Evolutionary conservation across 2,113 vertebrate genomes (phyloP).

Genomic region (Macrotus californicus): DNA sequence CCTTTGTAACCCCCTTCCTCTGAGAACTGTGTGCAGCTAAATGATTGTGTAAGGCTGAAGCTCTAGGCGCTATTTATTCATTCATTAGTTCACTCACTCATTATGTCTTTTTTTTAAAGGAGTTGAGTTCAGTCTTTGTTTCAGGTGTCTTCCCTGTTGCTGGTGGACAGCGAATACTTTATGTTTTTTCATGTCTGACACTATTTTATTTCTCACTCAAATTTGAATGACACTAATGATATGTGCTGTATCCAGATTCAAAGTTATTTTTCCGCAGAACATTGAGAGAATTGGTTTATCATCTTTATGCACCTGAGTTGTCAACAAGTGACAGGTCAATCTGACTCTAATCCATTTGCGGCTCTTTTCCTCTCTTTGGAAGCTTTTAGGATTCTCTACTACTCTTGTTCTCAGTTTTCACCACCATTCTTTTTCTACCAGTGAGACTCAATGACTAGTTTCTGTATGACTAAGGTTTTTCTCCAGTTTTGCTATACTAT

Average conservation of each 20-base stretch:
- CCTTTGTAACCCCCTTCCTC: background rate
- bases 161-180: background rate
- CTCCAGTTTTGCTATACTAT: background rate
- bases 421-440: background rate
- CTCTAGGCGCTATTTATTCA: background rate
- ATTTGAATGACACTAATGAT: background rate
- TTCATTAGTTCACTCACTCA: background rate
- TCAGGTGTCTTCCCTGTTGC: background rate
- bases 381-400: background rate
- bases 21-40: background rate
- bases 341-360: background rate
- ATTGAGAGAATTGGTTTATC: background rate
- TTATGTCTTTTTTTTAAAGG: background rate
- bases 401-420: background rate
- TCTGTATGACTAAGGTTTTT: background rate
- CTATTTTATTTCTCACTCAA: background rate
- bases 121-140: background rate
- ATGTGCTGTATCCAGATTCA: background rate
- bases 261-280: constrained; percentile 5
- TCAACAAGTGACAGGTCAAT: background rate
- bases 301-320: background rate
- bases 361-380: background rate
- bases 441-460: background rate
- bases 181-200: background rate
- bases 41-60: background rate